Conservation (phyloP, 2,113 vertebrate species). For the Pseudois nayaur region DNA sequence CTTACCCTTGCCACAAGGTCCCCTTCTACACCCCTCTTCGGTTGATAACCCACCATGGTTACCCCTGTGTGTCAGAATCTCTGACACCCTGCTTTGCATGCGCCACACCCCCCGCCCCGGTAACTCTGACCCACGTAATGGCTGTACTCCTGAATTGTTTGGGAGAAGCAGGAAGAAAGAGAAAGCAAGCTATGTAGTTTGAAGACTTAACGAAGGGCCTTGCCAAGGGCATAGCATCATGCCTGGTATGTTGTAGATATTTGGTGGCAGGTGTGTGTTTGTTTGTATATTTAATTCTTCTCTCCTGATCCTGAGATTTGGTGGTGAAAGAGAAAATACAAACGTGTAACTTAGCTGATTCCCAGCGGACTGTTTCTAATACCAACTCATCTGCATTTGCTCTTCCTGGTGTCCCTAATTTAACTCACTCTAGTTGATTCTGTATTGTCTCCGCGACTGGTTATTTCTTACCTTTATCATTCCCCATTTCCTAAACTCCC, state of each 20-base stretch:
- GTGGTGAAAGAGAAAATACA: background rate
- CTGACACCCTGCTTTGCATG: background rate
- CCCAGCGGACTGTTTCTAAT: background rate
- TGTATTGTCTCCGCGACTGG: background rate
- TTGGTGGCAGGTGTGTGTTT: background rate
- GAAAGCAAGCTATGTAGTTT: background rate
- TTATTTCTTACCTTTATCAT: background rate
- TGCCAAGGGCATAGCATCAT: background rate
- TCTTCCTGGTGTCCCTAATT: background rate
- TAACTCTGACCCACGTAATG: background rate
- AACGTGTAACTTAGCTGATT: background rate
- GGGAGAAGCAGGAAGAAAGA: background rate
- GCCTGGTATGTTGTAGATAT: background rate
- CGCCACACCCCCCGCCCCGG: rapidly evolving
- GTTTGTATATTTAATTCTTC: background rate
- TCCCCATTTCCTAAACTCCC: background rate
- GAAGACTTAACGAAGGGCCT: background rate
- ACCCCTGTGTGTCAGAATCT: background rate
- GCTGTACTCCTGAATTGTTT: background rate
- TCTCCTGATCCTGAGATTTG: background rate
- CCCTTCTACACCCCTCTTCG: background rate
- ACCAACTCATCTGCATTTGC: background rate
- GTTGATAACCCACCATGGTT: background rate
- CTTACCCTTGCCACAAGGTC: background rate
- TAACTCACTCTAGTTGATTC: background rate